These are phyloP conservation scores for Ceratosolen solmsi DNA, from an alignment of 1,140 invertebrate species.

Conservation along the genomic window DNA sequence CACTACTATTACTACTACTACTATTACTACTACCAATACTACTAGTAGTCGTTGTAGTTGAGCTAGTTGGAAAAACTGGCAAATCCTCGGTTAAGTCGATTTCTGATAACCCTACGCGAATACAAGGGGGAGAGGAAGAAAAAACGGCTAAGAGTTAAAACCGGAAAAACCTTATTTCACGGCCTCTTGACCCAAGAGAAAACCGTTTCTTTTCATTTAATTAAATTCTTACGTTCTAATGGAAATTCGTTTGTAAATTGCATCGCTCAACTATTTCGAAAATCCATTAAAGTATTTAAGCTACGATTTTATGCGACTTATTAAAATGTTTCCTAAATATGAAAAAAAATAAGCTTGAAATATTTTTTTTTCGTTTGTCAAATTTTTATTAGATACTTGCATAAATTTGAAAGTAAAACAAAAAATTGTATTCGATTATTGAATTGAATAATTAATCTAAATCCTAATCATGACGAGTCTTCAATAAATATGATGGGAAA, in stretches of 20 bases:
- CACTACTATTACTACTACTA: too few relatives aligned
- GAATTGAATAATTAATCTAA: too few relatives aligned
- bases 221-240: conserved; percentile 50
- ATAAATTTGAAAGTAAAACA: neutral
- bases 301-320: conserved; percentile 5
- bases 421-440: too few relatives aligned
- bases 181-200: conserved; percentile 29
- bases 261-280: conserved; percentile 40
- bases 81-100: conserved; percentile 40
- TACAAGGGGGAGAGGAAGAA: conserved; percentile 31
- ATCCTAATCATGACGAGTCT: too few relatives aligned
- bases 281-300: conserved; percentile 26
- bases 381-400: neutral
- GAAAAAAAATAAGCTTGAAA: neutral
- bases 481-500: too few relatives aligned
- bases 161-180: conserved; percentile 43
- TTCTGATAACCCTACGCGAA: conserved; percentile 28
- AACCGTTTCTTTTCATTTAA: conserved; percentile 49
- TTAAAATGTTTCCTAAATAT: conserved; percentile 31
- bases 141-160: conserved; percentile 1
- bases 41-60: too few relatives aligned
- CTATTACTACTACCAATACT: too few relatives aligned
- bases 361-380: neutral
- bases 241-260: conserved; percentile 26
- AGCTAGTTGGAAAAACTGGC: conserved; percentile 15